Base-by-base conservation (phyloP, 2,113 vertebrate genomes). In the Bos taurus region DNA sequence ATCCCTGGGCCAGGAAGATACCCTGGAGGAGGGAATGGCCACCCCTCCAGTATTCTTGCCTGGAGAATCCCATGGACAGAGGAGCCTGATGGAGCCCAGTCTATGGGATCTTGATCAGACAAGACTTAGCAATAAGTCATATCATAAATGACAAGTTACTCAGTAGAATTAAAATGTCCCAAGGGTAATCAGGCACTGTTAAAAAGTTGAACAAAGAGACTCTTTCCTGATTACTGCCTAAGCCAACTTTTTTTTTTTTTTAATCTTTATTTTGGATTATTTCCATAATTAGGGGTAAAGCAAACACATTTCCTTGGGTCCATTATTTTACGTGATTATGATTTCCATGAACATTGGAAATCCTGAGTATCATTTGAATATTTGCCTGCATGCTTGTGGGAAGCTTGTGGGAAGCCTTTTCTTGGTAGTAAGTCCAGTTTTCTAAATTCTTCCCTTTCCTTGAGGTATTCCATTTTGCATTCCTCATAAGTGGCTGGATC, bases 381-480 rank as follows among this genome's bases (percentile, higher is more conserved):
- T 97, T 97, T 85, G 95, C 77, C 97, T 99, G 99, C 97, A 99
- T 99, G 98, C 99, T 99, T 10, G 98, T 98, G 52, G 99, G 98
- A 93, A 99, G 46, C 92, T 99, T 48, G 10, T 48, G 48, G 48
- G 11, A 48, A 98, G 98, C 96, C 48, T 48, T 48, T 48, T 48
- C 48, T 48, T 48, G 74, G 97, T 0, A 52, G 98, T 98, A 95
- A 99, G 98, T 88, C 99, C 99, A 2, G 99, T 99, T 98, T 98
- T 98, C 99, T 97, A 97, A 99, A 99, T 97, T 99, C 99, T 98
- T 99, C 97, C 88, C 99, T 99, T 98, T 99, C 99, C 90, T 98
- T 98, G 98, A 99, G 99, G 98, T 99, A 99, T 85, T 99, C 99
- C 97, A 99, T 97, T 98, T 99, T 99, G 96, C 99, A 99, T 97